Conservation (phyloP, 2,888 invertebrate genomes). For the Eupithecia dodoneata region DNA sequence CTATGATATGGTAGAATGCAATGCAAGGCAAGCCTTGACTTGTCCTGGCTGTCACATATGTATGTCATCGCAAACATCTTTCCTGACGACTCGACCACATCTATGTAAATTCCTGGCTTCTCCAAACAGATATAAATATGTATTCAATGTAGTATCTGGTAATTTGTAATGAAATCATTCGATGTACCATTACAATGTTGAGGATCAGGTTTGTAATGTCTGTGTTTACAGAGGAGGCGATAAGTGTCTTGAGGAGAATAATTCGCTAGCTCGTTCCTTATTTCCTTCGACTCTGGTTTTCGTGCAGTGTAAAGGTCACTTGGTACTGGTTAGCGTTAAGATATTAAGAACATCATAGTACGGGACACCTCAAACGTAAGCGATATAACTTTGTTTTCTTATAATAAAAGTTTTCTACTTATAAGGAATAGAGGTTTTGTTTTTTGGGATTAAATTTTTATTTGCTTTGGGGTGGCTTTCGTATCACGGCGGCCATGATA, state of each 20-base stretch:
- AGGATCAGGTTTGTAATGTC: conserved; percentile 8
- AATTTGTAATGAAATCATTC: conserved; percentile 1
- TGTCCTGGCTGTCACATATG: neutral
- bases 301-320: neutral
- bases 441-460: no score
- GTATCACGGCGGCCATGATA: no score
- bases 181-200: conserved; percentile 11
- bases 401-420: no score
- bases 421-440: no score
- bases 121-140: neutral
- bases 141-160: neutral
- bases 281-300: neutral
- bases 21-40: neutral
- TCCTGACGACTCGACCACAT: neutral
- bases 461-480: no score
- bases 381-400: neutral
- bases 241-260: neutral
- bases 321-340: neutral
- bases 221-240: conserved; percentile 3
- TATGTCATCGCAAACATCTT: neutral
- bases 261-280: neutral
- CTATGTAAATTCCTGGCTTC: neutral
- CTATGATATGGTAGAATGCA: no score
- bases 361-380: neutral
- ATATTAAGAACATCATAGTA: neutral